These are phyloP conservation scores for Apolygus lucorum DNA, from an alignment of 1,140 invertebrate species.

Conservation along the genomic window DNA sequence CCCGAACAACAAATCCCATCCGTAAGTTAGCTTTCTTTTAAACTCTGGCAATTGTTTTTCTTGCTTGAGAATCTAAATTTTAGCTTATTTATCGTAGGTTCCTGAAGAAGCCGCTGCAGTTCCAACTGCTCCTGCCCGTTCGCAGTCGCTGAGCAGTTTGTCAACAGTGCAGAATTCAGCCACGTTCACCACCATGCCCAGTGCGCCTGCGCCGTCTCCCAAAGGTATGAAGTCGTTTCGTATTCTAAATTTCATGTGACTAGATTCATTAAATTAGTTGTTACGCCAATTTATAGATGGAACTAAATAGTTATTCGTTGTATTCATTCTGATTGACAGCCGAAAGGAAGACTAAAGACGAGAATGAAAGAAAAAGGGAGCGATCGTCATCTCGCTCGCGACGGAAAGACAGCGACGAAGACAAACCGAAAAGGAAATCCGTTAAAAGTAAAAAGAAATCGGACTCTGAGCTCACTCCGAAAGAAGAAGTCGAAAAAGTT, in stretches of 20 bases:
- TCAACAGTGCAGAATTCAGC: slow-evolving; percentile 27
- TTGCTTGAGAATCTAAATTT: background rate
- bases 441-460: slow-evolving; percentile 31
- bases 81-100: background rate
- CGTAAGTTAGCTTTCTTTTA: slow-evolving; percentile 14
- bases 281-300: too few species aligned
- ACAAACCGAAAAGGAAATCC: slow-evolving; percentile 31
- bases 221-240: background rate
- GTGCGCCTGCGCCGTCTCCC: background rate
- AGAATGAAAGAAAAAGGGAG: slow-evolving; percentile 23
- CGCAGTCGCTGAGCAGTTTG: slow-evolving; percentile 57
- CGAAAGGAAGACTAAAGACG: background rate
- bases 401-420: slow-evolving; percentile 27
- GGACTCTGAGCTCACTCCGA: background rate
- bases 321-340: too few species aligned
- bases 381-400: slow-evolving; percentile 11
- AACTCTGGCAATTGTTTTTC: background rate
- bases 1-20: slow-evolving; percentile 2
- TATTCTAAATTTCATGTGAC: too few species aligned
- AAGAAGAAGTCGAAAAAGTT: slow-evolving; percentile 28
- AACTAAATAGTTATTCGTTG: too few species aligned
- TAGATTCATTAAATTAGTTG: too few species aligned
- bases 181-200: background rate
- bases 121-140: slow-evolving; percentile 45
- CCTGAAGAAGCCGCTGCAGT: slow-evolving; percentile 35